phyloP scores from a whole-genome alignment of 2,888 invertebrate genomes.

The Panopea generosa region DNA sequence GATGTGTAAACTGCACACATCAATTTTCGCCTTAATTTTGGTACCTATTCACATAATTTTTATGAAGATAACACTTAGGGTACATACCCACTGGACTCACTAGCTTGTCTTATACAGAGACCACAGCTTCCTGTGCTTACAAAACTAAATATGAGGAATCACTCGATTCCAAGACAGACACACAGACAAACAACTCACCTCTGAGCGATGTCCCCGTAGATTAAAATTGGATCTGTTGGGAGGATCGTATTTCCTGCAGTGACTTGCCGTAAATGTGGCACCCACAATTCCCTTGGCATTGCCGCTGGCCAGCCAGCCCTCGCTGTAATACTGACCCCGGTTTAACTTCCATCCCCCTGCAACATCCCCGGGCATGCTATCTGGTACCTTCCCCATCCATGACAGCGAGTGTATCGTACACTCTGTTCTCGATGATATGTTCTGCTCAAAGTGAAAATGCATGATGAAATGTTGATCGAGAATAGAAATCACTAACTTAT shows the following conservation, averaged over 20 bases:
- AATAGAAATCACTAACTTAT: too few relatives aligned
- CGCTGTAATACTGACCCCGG: constrained; percentile 97
- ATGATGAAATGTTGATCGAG: constrained; percentile 86
- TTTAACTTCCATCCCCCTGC: constrained; percentile 95
- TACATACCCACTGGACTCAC: too few relatives aligned
- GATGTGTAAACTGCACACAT: too few relatives aligned
- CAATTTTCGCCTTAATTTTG: too few relatives aligned
- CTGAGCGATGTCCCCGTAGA: constrained; percentile 97
- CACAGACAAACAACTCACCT: constrained; percentile 89
- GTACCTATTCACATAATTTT: too few relatives aligned
- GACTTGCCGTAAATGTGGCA: constrained; percentile 97
- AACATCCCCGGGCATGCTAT: constrained; percentile 96
- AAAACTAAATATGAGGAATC: too few relatives aligned
- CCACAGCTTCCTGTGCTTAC: too few relatives aligned
- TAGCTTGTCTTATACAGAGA: too few relatives aligned
- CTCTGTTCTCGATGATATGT: constrained; percentile 96
- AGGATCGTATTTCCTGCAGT: constrained; percentile 91
- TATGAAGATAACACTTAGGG: too few relatives aligned
- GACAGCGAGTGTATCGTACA: constrained; percentile 97
- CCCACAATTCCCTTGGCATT: constrained; percentile 96
- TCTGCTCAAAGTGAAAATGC: constrained; percentile 98
- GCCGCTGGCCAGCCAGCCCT: constrained; percentile 98
- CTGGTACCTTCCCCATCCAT: constrained; percentile 99
- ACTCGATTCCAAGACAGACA: too few relatives aligned
- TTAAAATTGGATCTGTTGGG: constrained; percentile 98